A percentile compares a stretch with the other conserved stretches of the same genome.
Evolutionary conservation across 2,797 vertebrate genomes (phyloP).

Genomic region (Siniperca obscura): DNA sequence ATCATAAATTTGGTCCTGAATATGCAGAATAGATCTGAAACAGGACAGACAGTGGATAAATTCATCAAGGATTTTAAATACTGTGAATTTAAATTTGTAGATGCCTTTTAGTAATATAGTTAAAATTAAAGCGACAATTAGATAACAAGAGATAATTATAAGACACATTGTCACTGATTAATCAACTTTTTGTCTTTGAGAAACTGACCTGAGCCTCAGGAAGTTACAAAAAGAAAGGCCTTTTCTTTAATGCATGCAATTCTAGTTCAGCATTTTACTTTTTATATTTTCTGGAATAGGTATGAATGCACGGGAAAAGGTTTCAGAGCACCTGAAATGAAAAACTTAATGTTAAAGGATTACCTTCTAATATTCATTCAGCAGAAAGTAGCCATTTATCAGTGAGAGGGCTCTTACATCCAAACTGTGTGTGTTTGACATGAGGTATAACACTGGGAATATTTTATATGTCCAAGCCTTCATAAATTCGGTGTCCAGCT

Average conservation of each 20-base stretch:
- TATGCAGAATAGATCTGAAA: no score
- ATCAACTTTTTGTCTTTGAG: no score
- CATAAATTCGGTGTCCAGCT: conserved; percentile 17
- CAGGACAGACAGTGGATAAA: no score
- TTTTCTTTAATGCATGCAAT: neutral
- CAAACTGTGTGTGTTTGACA: conserved; percentile 18
- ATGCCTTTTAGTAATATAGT: neutral
- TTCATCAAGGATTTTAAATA: no score
- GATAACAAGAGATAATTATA: no score
- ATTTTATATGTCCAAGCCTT: neutral
- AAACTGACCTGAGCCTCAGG: neutral
- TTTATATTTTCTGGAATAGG: neutral
- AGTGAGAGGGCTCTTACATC: neutral
- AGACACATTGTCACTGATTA: no score
- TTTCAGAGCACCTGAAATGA: conserved; percentile 43
- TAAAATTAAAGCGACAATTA: no score
- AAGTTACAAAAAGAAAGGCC: no score
- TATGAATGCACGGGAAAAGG: neutral
- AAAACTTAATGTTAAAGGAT: conserved; percentile 54
- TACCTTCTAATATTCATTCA: conserved; percentile 45
- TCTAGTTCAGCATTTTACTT: neutral
- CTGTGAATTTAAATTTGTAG: neutral
- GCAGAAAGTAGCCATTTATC: conserved; percentile 17
- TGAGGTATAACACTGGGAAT: neutral
- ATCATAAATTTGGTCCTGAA: no score